Evolutionary conservation across 2,113 vertebrate genomes (phyloP).

Genomic region (Phodopus roborovskii): DNA sequence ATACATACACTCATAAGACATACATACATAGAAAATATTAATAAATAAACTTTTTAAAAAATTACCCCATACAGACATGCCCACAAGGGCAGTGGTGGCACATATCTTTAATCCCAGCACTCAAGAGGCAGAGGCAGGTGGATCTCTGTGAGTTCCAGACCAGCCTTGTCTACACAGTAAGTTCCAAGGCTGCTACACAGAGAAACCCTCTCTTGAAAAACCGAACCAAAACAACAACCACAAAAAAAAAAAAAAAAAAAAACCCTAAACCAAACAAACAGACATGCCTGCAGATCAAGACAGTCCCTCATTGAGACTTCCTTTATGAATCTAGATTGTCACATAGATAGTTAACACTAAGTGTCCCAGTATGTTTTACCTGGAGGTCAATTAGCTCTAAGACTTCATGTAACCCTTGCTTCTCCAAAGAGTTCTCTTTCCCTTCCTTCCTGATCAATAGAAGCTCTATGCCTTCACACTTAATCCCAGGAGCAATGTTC

Average conservation of each 20-base stretch:
- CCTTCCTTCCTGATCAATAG: constrained; percentile 46
- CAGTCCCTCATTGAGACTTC: neutral
- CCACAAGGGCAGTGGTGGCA: neutral
- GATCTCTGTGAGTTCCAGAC: neutral
- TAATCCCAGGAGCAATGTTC: constrained; percentile 34
- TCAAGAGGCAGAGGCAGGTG: neutral
- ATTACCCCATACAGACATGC: neutral
- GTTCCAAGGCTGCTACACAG: neutral
- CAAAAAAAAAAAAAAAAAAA: neutral
- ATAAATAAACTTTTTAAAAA: neutral
- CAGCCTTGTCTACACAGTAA: neutral
- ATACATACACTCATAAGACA: neutral
- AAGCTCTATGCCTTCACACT: constrained; percentile 2
- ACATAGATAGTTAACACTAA: neutral
- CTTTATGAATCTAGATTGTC: neutral
- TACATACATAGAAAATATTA: neutral
- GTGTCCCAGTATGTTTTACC: neutral
- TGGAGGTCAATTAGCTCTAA: constrained; percentile 43
- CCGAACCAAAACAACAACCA: neutral
- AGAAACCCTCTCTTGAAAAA: neutral
- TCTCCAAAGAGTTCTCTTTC: constrained; percentile 12
- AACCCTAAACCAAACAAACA: neutral
- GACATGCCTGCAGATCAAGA: neutral
- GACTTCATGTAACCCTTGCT: constrained; percentile 10
- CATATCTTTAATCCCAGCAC: neutral